Evolutionary conservation across 1,140 invertebrate genomes (phyloP).

Genomic region (Anoplophora glabripennis): DNA sequence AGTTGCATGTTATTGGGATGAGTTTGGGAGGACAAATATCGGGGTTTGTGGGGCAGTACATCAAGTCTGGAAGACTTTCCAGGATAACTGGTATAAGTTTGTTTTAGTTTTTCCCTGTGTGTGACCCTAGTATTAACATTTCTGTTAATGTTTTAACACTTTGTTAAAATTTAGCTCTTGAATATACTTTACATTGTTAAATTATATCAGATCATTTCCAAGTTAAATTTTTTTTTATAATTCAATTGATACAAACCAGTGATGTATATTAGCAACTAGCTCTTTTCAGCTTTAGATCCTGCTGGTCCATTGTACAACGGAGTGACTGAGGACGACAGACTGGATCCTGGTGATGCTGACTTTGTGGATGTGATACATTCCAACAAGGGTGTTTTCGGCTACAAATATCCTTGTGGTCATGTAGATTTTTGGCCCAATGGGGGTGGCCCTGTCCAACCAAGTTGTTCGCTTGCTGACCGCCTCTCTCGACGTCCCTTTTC

Average conservation of each 20-base stretch:
- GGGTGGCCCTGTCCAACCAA: constrained; percentile 56
- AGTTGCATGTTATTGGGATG: constrained; percentile 50
- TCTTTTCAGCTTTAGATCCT: constrained; percentile 56
- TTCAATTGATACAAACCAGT: too few relatives aligned
- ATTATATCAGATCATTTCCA: too few relatives aligned
- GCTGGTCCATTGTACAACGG: constrained; percentile 54
- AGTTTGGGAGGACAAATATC: constrained; percentile 51
- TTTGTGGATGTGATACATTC: constrained; percentile 72
- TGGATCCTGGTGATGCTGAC: constrained; percentile 61
- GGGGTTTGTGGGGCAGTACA: constrained; percentile 23
- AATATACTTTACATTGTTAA: too few relatives aligned
- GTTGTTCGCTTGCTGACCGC: constrained; percentile 50
- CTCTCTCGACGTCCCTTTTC: neutral
- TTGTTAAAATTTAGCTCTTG: too few relatives aligned
- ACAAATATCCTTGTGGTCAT: constrained; percentile 52
- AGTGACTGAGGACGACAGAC: constrained; percentile 52
- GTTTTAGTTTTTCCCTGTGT: too few relatives aligned
- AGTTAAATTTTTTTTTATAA: too few relatives aligned
- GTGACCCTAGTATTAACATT: too few relatives aligned
- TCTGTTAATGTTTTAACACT: too few relatives aligned
- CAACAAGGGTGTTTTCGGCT: constrained; percentile 55
- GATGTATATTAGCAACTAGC: too few relatives aligned
- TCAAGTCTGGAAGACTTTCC: constrained; percentile 38
- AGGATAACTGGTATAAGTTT: constrained; percentile 37
- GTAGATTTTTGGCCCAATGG: constrained; percentile 56